A percentile compares a stretch with the other conserved stretches of the same genome.
Conservation (phyloP, 2,113 vertebrate genomes). For the Eupsittula cactorum region DNA sequence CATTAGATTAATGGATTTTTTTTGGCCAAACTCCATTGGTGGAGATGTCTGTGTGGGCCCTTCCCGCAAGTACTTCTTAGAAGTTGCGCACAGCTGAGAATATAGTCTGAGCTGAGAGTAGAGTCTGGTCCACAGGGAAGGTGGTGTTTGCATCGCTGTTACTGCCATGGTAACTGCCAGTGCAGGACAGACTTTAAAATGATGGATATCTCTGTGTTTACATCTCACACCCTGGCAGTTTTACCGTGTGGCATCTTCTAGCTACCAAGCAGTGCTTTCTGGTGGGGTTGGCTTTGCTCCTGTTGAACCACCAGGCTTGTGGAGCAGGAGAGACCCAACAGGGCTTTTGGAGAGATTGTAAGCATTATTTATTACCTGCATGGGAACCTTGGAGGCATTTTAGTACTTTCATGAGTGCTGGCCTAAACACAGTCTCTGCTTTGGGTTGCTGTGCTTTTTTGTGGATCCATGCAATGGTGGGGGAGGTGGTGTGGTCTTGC, state of each 20-base stretch:
- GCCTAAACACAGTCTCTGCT: background rate
- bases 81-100: accelerated
- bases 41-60: background rate
- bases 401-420: background rate
- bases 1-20: background rate
- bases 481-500: background rate
- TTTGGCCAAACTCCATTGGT: background rate
- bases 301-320: too few species aligned
- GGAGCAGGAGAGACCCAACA: background rate
- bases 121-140: background rate
- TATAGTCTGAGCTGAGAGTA: accelerated
- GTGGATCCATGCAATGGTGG: background rate
- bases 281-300: background rate
- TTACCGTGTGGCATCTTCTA: background rate
- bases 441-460: background rate
- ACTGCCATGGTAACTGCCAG: background rate
- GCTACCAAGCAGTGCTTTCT: background rate
- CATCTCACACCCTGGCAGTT: background rate
- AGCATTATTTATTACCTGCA: accelerated
- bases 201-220: background rate
- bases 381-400: background rate
- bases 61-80: accelerated
- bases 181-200: background rate
- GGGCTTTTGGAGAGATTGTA: background rate
- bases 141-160: accelerated